These are phyloP conservation scores for Branchellion lobata DNA, from an alignment of 2,888 invertebrate genomes.

Conservation along the genomic window DNA sequence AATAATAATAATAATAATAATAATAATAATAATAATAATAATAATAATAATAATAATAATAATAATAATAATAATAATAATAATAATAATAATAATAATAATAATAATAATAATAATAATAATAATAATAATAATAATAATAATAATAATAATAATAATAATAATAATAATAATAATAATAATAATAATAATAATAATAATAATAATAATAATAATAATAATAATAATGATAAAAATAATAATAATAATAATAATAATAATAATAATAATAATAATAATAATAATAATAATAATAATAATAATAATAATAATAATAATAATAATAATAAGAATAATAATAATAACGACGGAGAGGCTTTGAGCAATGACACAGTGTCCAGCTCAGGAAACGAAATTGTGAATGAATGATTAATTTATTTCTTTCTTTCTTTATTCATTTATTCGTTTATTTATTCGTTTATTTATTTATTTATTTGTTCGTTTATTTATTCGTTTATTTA, in stretches of 20 bases:
- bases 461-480: neutral
- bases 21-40: too few relatives aligned
- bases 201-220: neutral
- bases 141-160: conserved; percentile 20
- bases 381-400: neutral
- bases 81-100: conserved; percentile 13
- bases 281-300: neutral
- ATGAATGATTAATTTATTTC: neutral
- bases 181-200: neutral
- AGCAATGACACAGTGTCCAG: neutral
- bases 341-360: neutral
- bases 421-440: neutral
- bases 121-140: conserved; percentile 2
- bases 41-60: too few relatives aligned
- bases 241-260: neutral
- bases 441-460: neutral
- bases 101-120: conserved; percentile 9
- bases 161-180: conserved; percentile 10
- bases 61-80: too few relatives aligned
- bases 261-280: neutral
- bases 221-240: neutral
- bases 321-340: neutral
- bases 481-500: neutral
- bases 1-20: too few relatives aligned
- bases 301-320: neutral